Evolutionary conservation across 2,113 vertebrate genomes (phyloP), one percentile per base, ranked within the genome.

Genomic region (Drymodes brunneopygia): DNA sequence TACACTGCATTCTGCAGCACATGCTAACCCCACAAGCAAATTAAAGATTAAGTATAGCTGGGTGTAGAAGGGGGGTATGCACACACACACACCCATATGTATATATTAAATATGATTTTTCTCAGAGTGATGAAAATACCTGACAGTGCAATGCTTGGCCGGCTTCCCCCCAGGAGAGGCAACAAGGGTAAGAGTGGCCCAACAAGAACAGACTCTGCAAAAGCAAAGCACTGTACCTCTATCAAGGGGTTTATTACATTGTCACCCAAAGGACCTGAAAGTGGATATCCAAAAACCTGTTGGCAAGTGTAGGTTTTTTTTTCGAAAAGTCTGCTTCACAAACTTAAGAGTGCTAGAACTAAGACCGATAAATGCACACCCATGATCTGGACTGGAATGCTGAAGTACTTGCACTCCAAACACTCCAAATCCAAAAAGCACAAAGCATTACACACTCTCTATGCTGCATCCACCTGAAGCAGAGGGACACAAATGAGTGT

Each of bases 41-140:
- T n/a, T 36, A 66, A 66, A 77, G 83, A 71, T 29, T 4, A 87
- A 40, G 3, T 27, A n/a, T 18, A 85, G 4, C 8, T 51, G 8
- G 33, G 9, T 2, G 0, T 29, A 60, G 31, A 64, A 40, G 7
- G 92, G 29, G 3, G 10, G 1, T 33, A 36, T 16, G 8, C 20
- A 47, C 17, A 62, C 6, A 31, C 21, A 29, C 3, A 13, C 7
- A 2, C 4, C 1, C 33, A 33, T 3, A 22, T 2, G 9, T 35
- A n/a, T 42, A 14, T 12, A 38, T 2, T 6, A 11, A 7, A 25
- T 6, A 40, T 9, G 13, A 18, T 19, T 70, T 57, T 75, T 75
- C 53, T 92, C 31, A 57, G 8, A 44, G 13, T 28, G 15, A 81
- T 61, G 48, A 42, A 82, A 88, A 66, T 3, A 36, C 23, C 45